Evolutionary conservation across 2,888 invertebrate genomes (phyloP).

Genomic region (Tromatobia lineatoria): DNA sequence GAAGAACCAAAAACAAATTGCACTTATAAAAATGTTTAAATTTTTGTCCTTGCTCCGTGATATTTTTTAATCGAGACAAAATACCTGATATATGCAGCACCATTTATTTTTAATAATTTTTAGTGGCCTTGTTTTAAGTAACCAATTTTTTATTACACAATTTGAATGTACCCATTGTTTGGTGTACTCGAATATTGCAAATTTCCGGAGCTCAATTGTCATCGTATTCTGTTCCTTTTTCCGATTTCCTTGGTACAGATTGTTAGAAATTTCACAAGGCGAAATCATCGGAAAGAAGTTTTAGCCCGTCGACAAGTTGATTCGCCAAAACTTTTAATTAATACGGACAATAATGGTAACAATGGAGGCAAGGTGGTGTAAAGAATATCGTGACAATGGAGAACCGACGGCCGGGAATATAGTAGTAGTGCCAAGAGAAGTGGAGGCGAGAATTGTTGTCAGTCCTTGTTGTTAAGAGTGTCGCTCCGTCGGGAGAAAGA

Average conservation of each 20-base stretch:
- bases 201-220: not conserved
- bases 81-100: too few relatives aligned
- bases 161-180: not conserved
- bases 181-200: not conserved
- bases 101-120: too few relatives aligned
- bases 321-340: constrained; percentile 80
- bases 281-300: constrained; percentile 17
- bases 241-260: constrained; percentile 29
- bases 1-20: too few relatives aligned
- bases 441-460: constrained; percentile 79
- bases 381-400: constrained; percentile 65
- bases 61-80: too few relatives aligned
- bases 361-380: constrained; percentile 57
- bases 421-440: not conserved
- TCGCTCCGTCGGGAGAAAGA: constrained; percentile 56
- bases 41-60: too few relatives aligned
- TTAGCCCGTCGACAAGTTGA: constrained; percentile 47
- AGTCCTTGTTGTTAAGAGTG: constrained; percentile 80
- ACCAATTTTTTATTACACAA: too few relatives aligned
- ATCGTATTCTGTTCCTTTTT: not conserved
- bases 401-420: constrained; percentile 48
- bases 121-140: too few relatives aligned
- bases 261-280: constrained; percentile 44
- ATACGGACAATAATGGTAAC: constrained; percentile 76
- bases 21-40: too few relatives aligned